Percentiles rank a stretch among this genome's conserved stretches.
Conservation (phyloP, 2,113 vertebrate species). For the Pelecanus crispus region DNA sequence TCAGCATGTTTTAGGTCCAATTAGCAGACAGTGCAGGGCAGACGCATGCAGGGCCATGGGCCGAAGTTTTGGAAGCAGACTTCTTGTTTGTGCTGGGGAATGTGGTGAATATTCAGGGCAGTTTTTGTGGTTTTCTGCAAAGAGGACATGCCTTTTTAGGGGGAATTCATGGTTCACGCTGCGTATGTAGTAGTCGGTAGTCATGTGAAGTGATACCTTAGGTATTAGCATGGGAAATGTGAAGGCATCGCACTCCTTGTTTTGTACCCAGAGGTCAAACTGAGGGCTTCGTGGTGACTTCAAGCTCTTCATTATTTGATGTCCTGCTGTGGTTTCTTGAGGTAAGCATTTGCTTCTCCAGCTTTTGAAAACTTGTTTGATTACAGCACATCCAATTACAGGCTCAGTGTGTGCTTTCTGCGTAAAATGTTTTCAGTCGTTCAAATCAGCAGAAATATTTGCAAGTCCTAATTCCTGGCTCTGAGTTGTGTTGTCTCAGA, state of each 20-base stretch:
- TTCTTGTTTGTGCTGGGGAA: background rate
- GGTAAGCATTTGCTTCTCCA: background rate
- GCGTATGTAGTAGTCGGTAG: background rate
- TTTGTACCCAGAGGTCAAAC: slow-evolving; percentile 47
- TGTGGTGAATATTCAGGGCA: background rate
- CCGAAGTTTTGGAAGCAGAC: background rate
- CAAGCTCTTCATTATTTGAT: slow-evolving; percentile 18
- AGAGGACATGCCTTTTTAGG: background rate
- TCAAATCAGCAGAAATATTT: background rate
- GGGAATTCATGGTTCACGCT: background rate
- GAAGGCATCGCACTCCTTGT: background rate
- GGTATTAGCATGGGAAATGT: slow-evolving; percentile 48
- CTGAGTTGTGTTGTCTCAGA: background rate
- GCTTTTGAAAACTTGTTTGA: background rate
- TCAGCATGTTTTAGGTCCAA: background rate
- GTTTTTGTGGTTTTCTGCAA: background rate
- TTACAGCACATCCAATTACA: background rate
- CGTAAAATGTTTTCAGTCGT: background rate
- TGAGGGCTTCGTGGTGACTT: slow-evolving; percentile 22
- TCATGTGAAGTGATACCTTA: background rate
- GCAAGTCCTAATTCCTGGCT: background rate
- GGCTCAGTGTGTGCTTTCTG: background rate
- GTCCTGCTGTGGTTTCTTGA: background rate
- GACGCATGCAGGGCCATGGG: background rate
- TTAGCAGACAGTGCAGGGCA: background rate